Base-by-base conservation (phyloP, 2,888 invertebrate genomes). In the Eupithecia exiguata region DNA sequence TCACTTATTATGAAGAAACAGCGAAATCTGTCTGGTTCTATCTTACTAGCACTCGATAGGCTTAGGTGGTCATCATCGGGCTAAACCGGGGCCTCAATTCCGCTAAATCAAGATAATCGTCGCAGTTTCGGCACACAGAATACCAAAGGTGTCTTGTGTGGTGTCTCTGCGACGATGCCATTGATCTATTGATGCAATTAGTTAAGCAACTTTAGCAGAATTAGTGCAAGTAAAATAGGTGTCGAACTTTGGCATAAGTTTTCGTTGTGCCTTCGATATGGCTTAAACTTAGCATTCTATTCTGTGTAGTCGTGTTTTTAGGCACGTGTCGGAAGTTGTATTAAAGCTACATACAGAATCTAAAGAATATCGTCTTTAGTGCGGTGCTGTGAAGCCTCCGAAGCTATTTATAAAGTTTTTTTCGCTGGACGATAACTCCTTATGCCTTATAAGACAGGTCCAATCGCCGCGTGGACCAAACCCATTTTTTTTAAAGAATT, bases 361-460 rank as follows among this genome's bases (percentile, higher is more conserved):
- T 21, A 21, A 21, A 53, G 4, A 21, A 53, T 53, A n/a, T n/a
- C n/a, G n/a, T n/a, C 25, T 58, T 58, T 58, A 58, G 5, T 38
- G n/a, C 63, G 18, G 30, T 65, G 63, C 38, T n/a, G 63, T 65
- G 63, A 65, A 65, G 38, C 63, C 63, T 65, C 63, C n/a, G 38
- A 38, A 65, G 63, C 38, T 38, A 65, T 36, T 65, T 62, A 1
- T 18, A 21, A 10, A 38, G n/a, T 12, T n/a, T 65, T n/a, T 63
- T 65, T 63, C 36, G 63, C 35, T 38, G 38, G 21, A 12, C 63
- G n/a, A 38, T 36, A 38, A 38, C 38, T 36, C 38, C 63, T 36
- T 36, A 63, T 25, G n/a, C n/a, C n/a, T 18, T 63, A 9, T 25
- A 30, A 36, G 36, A 63, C 9, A 35, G 10, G 38, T 65, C 63